Percentiles rank a stretch among this genome's conserved stretches.
These are phyloP conservation scores for Hydropotes inermis DNA, from an alignment of 2,113 vertebrate genomes.

Conservation along the genomic window DNA sequence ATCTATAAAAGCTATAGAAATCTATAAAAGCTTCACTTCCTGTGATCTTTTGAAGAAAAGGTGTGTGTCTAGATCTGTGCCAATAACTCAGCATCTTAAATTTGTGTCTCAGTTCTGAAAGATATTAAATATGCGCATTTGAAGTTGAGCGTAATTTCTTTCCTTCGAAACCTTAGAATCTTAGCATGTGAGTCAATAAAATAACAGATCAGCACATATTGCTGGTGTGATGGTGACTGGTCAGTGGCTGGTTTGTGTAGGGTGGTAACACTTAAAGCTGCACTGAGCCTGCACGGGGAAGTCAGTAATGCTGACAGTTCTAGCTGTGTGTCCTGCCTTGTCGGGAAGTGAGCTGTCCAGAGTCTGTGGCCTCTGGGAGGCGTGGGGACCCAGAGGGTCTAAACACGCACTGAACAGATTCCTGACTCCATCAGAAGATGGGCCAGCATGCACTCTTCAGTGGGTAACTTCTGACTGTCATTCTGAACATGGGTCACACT, in stretches of 20 bases:
- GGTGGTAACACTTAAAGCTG: background rate
- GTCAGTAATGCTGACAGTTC: accelerated
- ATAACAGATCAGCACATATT: background rate
- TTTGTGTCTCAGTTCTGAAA: background rate
- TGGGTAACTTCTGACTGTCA: background rate
- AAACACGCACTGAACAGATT: background rate
- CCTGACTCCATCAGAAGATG: background rate
- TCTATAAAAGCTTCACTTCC: background rate
- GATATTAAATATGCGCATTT: background rate
- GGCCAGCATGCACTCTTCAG: background rate
- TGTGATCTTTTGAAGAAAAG: background rate
- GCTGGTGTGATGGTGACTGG: background rate
- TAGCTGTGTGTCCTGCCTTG: background rate
- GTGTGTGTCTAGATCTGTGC: background rate
- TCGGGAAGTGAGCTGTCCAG: background rate
- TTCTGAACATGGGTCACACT: background rate
- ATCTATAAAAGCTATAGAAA: background rate
- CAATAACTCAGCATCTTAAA: background rate
- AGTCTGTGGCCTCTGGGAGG: background rate
- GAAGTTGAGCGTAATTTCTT: background rate
- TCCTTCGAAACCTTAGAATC: background rate
- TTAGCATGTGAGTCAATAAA: background rate
- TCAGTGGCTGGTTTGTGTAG: background rate
- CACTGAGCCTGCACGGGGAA: background rate
- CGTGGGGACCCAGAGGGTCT: accelerated